Conservation (phyloP, 2,113 vertebrate genomes). For the Cavia aperea region DNA sequence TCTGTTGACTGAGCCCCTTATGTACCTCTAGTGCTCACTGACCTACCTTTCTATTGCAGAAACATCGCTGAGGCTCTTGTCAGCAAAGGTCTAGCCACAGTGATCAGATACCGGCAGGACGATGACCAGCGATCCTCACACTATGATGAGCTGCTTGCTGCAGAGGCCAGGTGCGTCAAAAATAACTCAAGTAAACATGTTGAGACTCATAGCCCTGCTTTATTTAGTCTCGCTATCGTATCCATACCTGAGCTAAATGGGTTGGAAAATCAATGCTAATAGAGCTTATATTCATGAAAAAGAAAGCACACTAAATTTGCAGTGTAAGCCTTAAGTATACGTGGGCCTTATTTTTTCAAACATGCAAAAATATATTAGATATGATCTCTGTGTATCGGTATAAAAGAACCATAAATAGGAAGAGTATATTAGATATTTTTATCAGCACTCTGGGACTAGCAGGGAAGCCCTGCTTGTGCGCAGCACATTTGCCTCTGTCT, state of each 20-base stretch:
- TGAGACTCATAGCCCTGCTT: not conserved
- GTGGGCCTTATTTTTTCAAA: not conserved
- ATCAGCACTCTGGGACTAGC: not conserved
- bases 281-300: not conserved
- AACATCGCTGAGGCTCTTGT: conserved; percentile 96
- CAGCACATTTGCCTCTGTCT: not conserved
- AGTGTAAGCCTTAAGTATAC: not conserved
- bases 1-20: conserved; percentile 56
- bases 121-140: conserved; percentile 96
- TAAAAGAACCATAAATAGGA: not conserved
- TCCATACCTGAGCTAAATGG: not conserved
- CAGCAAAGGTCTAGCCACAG: conserved; percentile 94
- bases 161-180: conserved; percentile 88
- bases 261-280: not conserved
- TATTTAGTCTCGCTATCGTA: not conserved
- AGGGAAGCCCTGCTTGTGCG: not conserved
- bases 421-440: not conserved
- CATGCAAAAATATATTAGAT: not conserved
- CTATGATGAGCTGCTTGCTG: conserved; percentile 94
- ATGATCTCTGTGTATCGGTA: not conserved
- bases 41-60: conserved; percentile 73
- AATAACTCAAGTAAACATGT: not conserved
- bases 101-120: conserved; percentile 95
- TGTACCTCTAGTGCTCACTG: conserved; percentile 26
- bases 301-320: not conserved